Percentiles rank a stretch among this genome's conserved stretches.
Evolutionary conservation across 2,888 invertebrate species (phyloP).

Genomic region (Dendrolimus pini): DNA sequence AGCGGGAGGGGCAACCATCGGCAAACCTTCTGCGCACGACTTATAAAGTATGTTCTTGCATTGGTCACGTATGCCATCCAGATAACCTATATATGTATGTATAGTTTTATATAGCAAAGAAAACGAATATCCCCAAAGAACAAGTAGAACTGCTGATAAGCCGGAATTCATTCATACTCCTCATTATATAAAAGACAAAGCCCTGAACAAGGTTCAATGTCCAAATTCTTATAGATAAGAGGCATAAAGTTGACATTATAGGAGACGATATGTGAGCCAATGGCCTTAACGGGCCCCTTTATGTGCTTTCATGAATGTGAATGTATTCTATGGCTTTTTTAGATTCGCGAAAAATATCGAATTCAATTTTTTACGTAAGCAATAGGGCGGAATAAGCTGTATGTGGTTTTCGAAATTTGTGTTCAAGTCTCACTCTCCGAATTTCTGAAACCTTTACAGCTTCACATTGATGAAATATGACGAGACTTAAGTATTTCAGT

Average conservation of each 20-base stretch:
- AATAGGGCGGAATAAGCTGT: neutral
- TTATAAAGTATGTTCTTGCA: no score
- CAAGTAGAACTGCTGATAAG: neutral
- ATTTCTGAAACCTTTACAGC: no score
- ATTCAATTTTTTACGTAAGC: neutral
- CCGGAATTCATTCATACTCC: neutral
- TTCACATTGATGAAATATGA: no score
- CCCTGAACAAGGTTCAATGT: constrained; percentile 2
- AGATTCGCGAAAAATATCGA: constrained; percentile 3
- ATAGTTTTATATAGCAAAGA: no score
- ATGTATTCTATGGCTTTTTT: constrained; percentile 4
- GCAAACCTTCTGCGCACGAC: no score
- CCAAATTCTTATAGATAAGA: constrained; percentile 4
- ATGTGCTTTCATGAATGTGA: constrained; percentile 3
- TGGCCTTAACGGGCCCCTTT: constrained; percentile 4
- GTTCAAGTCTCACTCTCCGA: no score
- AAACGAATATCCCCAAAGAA: neutral
- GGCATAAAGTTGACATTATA: constrained; percentile 5
- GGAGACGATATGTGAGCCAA: constrained; percentile 4
- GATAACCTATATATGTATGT: no score
- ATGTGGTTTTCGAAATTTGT: neutral
- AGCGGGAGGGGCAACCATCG: no score
- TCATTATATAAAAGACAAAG: neutral
- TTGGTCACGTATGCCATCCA: no score
- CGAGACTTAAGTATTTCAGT: no score